Evolutionary conservation across 1,140 invertebrate genomes (phyloP).

Genomic region (Chionoecetes opilio): DNA sequence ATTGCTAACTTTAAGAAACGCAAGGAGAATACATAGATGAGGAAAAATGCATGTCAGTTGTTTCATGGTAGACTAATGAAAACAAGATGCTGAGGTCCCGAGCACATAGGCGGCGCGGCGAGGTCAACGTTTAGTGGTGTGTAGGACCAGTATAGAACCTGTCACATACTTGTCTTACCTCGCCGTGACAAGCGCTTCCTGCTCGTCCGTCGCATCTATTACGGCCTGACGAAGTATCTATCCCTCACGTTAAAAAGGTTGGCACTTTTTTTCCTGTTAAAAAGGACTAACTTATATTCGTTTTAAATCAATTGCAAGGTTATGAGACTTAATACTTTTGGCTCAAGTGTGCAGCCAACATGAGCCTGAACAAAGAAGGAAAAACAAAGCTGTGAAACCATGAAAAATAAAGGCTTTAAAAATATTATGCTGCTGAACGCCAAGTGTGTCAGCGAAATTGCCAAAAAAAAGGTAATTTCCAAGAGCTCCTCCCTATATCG

Average conservation of each 20-base stretch:
- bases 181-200: neutral
- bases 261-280: neutral
- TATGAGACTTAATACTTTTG: constrained; percentile 1
- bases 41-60: constrained; percentile 38
- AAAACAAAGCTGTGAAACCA: neutral
- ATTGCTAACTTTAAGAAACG: constrained; percentile 73
- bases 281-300: neutral
- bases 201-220: neutral
- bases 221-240: neutral
- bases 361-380: neutral
- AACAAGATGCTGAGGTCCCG: neutral
- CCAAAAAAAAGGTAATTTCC: neutral
- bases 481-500: neutral
- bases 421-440: neutral
- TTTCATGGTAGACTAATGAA: neutral
- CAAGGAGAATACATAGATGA: constrained; percentile 70
- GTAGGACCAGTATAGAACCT: too few species aligned
- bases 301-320: neutral
- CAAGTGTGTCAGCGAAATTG: neutral
- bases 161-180: neutral
- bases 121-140: neutral
- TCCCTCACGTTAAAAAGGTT: neutral
- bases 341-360: neutral
- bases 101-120: neutral
- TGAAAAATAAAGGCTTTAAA: neutral